Evolutionary conservation across 2,797 vertebrate genomes (phyloP).

Genomic region (Pempheris klunzingeri): DNA sequence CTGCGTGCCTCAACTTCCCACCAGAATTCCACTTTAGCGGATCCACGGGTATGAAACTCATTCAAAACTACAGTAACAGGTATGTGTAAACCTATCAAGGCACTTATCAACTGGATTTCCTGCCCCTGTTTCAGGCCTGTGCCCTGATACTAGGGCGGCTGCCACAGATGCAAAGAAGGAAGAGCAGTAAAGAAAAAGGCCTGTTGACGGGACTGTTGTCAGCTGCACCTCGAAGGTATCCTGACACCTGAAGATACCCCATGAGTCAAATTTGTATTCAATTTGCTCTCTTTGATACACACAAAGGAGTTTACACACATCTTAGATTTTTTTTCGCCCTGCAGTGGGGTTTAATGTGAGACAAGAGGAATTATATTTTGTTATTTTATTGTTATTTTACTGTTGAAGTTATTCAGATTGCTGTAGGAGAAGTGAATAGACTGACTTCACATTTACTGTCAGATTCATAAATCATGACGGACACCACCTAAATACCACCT

Average conservation of each 20-base stretch:
- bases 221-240: not conserved
- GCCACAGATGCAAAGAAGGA: not conserved
- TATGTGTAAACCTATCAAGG: not conserved
- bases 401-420: too few species aligned
- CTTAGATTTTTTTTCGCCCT: too few species aligned
- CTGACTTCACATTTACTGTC: not conserved
- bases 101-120: not conserved
- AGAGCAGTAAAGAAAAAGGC: slow-evolving; percentile 18
- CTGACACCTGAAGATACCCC: not conserved
- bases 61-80: not conserved
- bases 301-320: too few species aligned
- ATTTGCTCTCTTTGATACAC: slow-evolving; percentile 2
- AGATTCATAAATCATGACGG: not conserved
- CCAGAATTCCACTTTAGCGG: slow-evolving; percentile 31
- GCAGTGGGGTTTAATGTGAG: not conserved
- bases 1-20: slow-evolving; percentile 56
- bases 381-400: too few species aligned
- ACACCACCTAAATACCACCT: not conserved
- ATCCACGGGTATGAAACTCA: slow-evolving; percentile 27
- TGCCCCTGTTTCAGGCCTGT: slow-evolving; percentile 58
- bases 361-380: too few species aligned
- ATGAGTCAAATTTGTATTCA: slow-evolving; percentile 4
- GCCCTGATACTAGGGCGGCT: slow-evolving; percentile 31
- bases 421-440: not conserved
- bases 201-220: not conserved